Evolutionary conservation across 1,140 invertebrate genomes (phyloP), one percentile per base, ranked within the genome.

Genomic region (Druon quercuslanigerum): DNA sequence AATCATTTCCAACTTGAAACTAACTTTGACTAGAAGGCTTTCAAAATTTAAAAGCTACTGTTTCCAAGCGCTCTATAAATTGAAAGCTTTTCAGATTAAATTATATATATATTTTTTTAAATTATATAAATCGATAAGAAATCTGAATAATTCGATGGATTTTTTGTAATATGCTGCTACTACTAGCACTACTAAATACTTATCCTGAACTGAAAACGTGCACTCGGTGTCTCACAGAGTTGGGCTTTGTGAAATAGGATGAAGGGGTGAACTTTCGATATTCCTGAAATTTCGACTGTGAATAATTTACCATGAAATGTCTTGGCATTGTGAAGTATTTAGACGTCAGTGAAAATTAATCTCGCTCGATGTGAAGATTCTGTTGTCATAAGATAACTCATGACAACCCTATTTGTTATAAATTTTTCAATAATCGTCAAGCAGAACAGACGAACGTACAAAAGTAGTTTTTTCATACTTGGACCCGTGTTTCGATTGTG

Each of bases 191-290:
- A 51, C 52, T 66, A 75, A 71, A 80, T 75, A 76, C 16, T 76
- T 77, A 75, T 77, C 71, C 33, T 54, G 71, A 82, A 70, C 80
- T 79, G 54, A 72, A 86, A 78, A 80, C 83, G 83, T 87, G 86
- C 85, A 86, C 86, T 89, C 87, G 89, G 86, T 90, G 87, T 89
- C 83, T 86, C 85, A 71, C 57, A 70, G 46, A 80, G n/a, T 72
- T n/a, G 50, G 50, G 25, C 50, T 51, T 70, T 50, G n/a, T 56
- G 52, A 57, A 51, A 54, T 51, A 56, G 33, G 33, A 72, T n/a
- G 25, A 50, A 19, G 40, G 20, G 33, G 20, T 25, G 13, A 66
- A 66, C 57, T 20, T 66, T 66, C 57, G 33, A 14, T 66, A 33
- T 66, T 66, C 17, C 17, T 1, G 16, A 16, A 33, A 17, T 25